Evolutionary conservation across 2,888 invertebrate genomes (phyloP).

Genomic region (Drosophila histrio): DNA sequence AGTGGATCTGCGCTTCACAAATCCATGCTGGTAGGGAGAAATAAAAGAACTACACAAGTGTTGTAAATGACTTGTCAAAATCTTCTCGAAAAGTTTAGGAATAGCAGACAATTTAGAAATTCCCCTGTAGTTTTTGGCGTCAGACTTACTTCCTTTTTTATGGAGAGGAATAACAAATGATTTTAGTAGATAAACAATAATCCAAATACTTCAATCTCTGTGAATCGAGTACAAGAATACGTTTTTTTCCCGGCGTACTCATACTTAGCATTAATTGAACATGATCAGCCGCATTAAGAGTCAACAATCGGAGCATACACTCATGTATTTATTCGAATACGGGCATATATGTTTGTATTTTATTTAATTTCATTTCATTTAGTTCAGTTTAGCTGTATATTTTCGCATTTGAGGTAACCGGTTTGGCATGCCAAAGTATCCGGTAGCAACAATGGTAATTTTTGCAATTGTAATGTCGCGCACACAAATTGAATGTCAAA

Average conservation of each 20-base stretch:
- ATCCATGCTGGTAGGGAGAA: no score
- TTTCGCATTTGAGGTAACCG: constrained; percentile 42
- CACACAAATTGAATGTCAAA: constrained; percentile 75
- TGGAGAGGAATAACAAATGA: no score
- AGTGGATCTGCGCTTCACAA: no score
- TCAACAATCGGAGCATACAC: constrained; percentile 20
- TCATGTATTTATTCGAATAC: neutral
- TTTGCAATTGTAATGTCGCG: constrained; percentile 78
- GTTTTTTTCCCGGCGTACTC: neutral
- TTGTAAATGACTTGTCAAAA: no score
- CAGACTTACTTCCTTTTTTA: no score
- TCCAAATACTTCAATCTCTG: neutral
- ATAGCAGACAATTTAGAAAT: no score
- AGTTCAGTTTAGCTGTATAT: constrained; percentile 22
- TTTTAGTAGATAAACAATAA: no score
- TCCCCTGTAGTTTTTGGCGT: no score
- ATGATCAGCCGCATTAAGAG: constrained; percentile 3
- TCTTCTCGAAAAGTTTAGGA: no score
- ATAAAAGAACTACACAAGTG: no score
- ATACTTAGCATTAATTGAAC: neutral
- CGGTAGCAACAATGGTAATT: constrained; percentile 73
- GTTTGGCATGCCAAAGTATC: constrained; percentile 68
- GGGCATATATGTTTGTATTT: neutral
- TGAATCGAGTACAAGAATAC: neutral
- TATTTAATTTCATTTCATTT: constrained; percentile 13